Base-by-base conservation (phyloP, 2,797 vertebrate species). In the Poecilia picta region DNA sequence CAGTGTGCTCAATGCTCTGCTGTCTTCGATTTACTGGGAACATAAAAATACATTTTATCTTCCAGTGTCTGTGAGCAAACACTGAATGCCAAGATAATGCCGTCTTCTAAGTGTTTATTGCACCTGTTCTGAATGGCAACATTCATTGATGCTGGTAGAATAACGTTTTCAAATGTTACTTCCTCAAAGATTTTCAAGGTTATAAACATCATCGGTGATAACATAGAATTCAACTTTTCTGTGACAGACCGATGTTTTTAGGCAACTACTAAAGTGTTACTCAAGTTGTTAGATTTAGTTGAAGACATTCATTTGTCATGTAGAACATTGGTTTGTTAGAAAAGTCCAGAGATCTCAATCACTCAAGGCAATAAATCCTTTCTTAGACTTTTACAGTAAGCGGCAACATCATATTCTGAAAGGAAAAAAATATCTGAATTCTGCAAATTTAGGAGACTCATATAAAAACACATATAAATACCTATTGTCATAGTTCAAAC, bases 31-130 rank as follows among this genome's bases (percentile, higher is more conserved):
- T 59, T 66, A 82, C 79, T 75, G 78, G 78, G 59, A 89, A 75
- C 76, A 89, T 80, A 62, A 81, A 81, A 84, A 82, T 62, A 81
- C 53, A 79, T 81, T 80, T 75, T 53, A 74, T 83, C 55, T 83
- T 66, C 76, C 46, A 41, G 79, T 74, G 71, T 82, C 83, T 80
- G 78, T 28, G 73, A 90, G 86, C 81, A 91, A 88, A 87, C 81
- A 91, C 78, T 75, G 71, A 70, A 75, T 82, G 68, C 25, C 57
- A 83, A 81, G 78, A 89, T 86, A 81, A 80, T 41, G 72, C 39
- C 53, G 71, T 86, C 74, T 86, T 70, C 25, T 31, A 74, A 74
- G 28, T 64, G 49, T 74, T 64, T 73, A 41, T 28, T 45, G 51
- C 43, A 74, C 46, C 49, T 62, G 36, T 18, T 76, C 28, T 72